Percentiles rank a stretch among this genome's conserved stretches.
Conservation (phyloP, 2,797 vertebrate species). For the Leptoclinus maculatus region DNA sequence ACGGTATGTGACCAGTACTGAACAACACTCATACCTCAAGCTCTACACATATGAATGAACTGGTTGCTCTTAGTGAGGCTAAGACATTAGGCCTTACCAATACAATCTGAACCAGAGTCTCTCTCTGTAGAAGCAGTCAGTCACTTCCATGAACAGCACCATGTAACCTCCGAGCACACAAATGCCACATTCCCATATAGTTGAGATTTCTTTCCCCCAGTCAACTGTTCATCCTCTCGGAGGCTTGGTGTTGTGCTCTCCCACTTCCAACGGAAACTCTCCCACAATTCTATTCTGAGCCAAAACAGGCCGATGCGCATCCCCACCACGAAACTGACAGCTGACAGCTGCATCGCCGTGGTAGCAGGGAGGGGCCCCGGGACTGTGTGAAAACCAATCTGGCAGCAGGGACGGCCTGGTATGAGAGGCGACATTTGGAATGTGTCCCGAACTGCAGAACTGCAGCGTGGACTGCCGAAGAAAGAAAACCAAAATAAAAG, state of each 20-base stretch:
- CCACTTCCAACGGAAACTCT: conserved; percentile 56
- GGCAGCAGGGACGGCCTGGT: conserved; percentile 68
- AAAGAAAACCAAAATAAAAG: conserved; percentile 46
- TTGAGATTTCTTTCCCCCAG: conserved; percentile 37
- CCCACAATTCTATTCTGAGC: conserved; percentile 79
- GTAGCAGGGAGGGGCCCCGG: conserved; percentile 74
- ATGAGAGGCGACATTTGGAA: conserved; percentile 68
- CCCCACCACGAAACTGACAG: conserved; percentile 80
- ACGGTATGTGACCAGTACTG: not conserved
- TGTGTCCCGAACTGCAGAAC: conserved; percentile 48
- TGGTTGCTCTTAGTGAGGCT: not conserved
- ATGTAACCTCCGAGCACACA: conserved; percentile 27
- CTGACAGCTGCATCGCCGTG: conserved; percentile 83
- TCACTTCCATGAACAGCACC: conserved; percentile 53
- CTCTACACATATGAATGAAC: conserved; percentile 21
- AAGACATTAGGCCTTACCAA: conserved; percentile 62
- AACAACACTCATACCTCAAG: not conserved
- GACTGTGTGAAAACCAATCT: conserved; percentile 81
- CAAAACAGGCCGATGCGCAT: conserved; percentile 65
- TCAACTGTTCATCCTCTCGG: conserved; percentile 62
- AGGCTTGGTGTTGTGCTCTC: conserved; percentile 40
- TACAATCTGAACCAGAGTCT: conserved; percentile 29
- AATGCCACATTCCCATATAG: conserved; percentile 57
- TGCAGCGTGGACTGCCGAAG: conserved; percentile 26
- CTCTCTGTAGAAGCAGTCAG: conserved; percentile 33